Evolutionary conservation across 2,888 invertebrate species (phyloP).

Genomic region (Ametastegia equiseti): DNA sequence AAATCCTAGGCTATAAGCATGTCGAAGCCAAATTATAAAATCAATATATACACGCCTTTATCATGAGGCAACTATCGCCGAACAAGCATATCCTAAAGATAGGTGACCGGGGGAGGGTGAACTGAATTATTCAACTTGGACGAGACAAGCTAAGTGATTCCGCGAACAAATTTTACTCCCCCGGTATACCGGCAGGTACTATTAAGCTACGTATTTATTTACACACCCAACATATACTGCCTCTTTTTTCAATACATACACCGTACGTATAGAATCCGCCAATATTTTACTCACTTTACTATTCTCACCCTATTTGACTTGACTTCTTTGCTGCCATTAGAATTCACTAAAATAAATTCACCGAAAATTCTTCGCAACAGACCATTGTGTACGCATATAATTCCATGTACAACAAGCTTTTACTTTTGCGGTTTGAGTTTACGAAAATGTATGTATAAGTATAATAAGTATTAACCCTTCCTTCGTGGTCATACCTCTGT

Average conservation of each 20-base stretch:
- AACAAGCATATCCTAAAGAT: constrained; percentile 1
- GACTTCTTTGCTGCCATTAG: no score
- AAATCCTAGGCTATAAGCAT: constrained; percentile 5
- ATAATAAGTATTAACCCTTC: no score
- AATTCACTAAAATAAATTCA: no score
- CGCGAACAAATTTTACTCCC: constrained; percentile 5
- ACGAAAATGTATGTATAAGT: background rate
- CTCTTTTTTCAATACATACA: no score
- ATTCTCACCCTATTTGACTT: background rate
- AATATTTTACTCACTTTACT: background rate
- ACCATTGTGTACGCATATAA: background rate
- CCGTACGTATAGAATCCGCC: background rate
- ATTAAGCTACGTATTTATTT: background rate
- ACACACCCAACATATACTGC: background rate
- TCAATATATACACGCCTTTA: constrained; percentile 23
- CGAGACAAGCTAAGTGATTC: constrained; percentile 40
- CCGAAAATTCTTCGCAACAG: no score
- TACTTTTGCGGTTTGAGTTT: background rate
- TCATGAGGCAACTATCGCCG: constrained; percentile 23
- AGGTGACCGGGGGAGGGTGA: background rate
- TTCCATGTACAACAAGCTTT: background rate
- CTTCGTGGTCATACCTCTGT: no score
- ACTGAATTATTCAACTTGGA: constrained; percentile 34
- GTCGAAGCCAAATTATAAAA: constrained; percentile 9
- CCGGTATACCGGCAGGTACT: background rate